Percentiles rank a stretch among this genome's conserved stretches.
phyloP scores from a whole-genome alignment of 2,113 vertebrate genomes.

The Cephalopholis sonnerati region DNA sequence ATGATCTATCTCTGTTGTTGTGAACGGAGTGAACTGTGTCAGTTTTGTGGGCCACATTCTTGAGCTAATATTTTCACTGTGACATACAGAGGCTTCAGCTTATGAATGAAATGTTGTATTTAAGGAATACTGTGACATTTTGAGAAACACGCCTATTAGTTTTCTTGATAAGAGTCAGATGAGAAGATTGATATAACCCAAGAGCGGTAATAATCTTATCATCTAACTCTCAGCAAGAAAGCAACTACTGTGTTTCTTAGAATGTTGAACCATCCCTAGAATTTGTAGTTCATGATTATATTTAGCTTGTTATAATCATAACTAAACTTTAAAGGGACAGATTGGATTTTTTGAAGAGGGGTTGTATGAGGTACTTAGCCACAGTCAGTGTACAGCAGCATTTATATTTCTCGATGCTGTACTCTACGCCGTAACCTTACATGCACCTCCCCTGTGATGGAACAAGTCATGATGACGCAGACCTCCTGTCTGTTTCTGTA shows the following conservation, averaged over 20 bases:
- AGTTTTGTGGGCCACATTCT: not conserved
- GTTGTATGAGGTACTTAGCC: too few relatives aligned
- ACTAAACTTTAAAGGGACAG: not conserved
- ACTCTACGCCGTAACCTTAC: too few relatives aligned
- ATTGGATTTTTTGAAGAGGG: too few relatives aligned
- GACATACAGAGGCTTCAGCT: not conserved
- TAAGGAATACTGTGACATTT: not conserved
- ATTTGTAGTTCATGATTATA: not conserved
- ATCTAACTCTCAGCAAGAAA: not conserved
- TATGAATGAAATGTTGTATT: not conserved
- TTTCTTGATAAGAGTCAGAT: not conserved
- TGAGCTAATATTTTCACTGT: not conserved
- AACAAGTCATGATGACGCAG: too few relatives aligned
- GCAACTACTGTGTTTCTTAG: not conserved
- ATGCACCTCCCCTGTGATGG: too few relatives aligned
- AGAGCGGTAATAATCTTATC: not conserved
- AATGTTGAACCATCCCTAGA: not conserved
- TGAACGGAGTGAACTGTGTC: not conserved
- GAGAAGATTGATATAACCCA: not conserved
- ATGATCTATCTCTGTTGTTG: constrained; percentile 15
- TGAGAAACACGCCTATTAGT: not conserved
- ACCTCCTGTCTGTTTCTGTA: too few relatives aligned
- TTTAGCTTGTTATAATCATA: not conserved
- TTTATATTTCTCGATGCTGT: too few relatives aligned
- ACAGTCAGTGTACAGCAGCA: too few relatives aligned